Conservation (phyloP, 92 coral and sea anemone species). For the Zoanthus sansibaricus region DNA sequence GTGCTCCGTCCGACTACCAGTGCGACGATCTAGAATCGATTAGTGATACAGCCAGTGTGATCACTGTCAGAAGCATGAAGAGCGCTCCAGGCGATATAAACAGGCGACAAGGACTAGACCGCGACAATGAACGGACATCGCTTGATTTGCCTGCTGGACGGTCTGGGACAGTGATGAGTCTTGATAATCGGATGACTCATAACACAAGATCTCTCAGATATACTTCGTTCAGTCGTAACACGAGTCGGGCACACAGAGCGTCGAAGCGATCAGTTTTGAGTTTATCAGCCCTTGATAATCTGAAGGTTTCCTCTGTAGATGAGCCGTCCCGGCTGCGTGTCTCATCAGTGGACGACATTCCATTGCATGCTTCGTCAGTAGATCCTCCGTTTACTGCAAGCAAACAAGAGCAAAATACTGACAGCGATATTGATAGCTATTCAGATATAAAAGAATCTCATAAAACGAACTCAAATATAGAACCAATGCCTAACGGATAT, state of each 20-base stretch:
- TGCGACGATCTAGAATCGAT: slow-evolving; percentile 63
- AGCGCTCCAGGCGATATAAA: slow-evolving; percentile 27
- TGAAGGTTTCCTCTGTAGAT: slow-evolving; percentile 68
- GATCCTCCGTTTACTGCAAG: slow-evolving; percentile 48
- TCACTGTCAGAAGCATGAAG: slow-evolving; percentile 56
- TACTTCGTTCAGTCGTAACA: slow-evolving; percentile 15
- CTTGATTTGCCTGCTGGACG: slow-evolving; percentile 35
- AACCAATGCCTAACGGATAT: not conserved
- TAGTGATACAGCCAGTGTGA: slow-evolving; percentile 53
- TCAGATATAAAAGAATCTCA: slow-evolving; percentile 78
- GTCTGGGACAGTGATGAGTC: slow-evolving; percentile 37
- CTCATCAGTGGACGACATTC: slow-evolving; percentile 70
- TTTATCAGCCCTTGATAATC: slow-evolving; percentile 37
- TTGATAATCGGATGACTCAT: slow-evolving; percentile 29
- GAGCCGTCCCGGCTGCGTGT: slow-evolving; percentile 58
- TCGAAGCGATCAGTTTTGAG: slow-evolving; percentile 38
- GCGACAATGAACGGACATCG: slow-evolving; percentile 24
- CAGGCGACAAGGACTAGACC: slow-evolving; percentile 20
- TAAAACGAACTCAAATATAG: slow-evolving; percentile 4
- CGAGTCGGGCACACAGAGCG: slow-evolving; percentile 12
- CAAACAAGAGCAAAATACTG: slow-evolving; percentile 8
- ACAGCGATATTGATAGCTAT: slow-evolving; percentile 81
- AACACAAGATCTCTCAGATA: slow-evolving; percentile 34
- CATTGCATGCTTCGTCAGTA: slow-evolving; percentile 42
- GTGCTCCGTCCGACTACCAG: slow-evolving; percentile 63